Percentiles rank a stretch among this genome's conserved stretches.
Evolutionary conservation across 2,888 invertebrate genomes (phyloP).

Genomic region (Hyles lineata): DNA sequence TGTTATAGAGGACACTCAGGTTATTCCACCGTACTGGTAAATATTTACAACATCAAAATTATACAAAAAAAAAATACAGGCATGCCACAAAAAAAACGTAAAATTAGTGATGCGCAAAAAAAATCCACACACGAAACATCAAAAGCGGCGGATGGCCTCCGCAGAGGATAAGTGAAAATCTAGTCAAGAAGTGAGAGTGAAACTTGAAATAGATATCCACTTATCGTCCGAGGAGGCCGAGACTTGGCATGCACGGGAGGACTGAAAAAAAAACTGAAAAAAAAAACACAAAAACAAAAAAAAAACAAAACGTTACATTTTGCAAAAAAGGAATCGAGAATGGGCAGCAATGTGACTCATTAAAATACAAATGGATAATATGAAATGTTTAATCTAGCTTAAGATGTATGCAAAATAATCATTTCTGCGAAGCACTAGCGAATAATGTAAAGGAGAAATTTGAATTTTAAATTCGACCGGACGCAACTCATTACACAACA

Average conservation of each 20-base stretch:
- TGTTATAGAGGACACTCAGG: too few relatives aligned
- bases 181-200: constrained; percentile 81
- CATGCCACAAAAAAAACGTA: constrained; percentile 38
- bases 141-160: constrained; percentile 62
- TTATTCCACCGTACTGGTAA: background rate
- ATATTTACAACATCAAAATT: constrained; percentile 34
- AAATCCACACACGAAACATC: constrained; percentile 58
- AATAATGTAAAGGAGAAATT: background rate
- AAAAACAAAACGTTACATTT: constrained; percentile 28
- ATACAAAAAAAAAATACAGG: constrained; percentile 39
- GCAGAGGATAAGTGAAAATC: constrained; percentile 88
- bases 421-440: background rate
- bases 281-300: constrained; percentile 38
- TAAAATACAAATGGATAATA: too few relatives aligned
- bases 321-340: constrained; percentile 9
- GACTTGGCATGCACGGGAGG: constrained; percentile 46
- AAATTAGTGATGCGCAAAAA: constrained; percentile 44
- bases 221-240: constrained; percentile 76
- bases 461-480: background rate
- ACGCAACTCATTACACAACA: constrained; percentile 15
- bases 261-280: constrained; percentile 48
- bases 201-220: constrained; percentile 85
- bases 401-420: background rate
- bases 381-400: background rate
- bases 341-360: background rate